These are phyloP conservation scores for Valencia hispanica DNA, from an alignment of 2,797 vertebrate genomes.

Conservation along the genomic window DNA sequence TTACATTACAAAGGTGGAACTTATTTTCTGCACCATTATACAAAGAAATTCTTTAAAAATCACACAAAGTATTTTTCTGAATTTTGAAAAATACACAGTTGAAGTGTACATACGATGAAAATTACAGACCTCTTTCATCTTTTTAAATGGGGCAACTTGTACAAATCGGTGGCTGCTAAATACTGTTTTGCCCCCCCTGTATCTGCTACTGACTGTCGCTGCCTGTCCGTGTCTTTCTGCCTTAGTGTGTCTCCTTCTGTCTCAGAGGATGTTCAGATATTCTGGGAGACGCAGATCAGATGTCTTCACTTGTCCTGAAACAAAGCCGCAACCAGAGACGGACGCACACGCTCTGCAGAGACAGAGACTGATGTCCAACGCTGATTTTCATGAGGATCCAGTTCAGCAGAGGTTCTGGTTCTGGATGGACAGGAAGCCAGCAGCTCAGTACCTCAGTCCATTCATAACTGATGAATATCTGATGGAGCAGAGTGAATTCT, in stretches of 20 bases:
- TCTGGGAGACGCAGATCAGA: conserved; percentile 69
- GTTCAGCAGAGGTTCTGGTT: not conserved
- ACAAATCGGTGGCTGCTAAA: too few relatives aligned
- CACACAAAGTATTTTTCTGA: too few relatives aligned
- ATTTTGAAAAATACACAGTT: too few relatives aligned
- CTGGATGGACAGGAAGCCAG: not conserved
- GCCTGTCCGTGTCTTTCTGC: not conserved
- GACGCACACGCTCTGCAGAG: conserved; percentile 23
- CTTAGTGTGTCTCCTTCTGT: not conserved
- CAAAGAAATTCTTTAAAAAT: too few relatives aligned
- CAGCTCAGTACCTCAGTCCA: too few relatives aligned
- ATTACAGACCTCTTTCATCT: too few relatives aligned
- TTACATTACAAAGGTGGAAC: too few relatives aligned
- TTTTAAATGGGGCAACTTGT: too few relatives aligned
- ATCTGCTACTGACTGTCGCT: too few relatives aligned
- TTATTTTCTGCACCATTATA: too few relatives aligned
- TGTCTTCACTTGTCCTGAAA: conserved; percentile 65
- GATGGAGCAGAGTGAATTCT: not conserved
- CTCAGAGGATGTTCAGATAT: conserved; percentile 56
- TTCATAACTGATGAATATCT: not conserved
- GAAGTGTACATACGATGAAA: too few relatives aligned
- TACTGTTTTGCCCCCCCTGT: too few relatives aligned
- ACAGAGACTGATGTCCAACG: not conserved
- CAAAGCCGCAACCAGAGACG: conserved; percentile 73
- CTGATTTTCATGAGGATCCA: not conserved